phyloP scores from a whole-genome alignment of 2,113 vertebrate genomes.

The Oxyruncus cristatus region DNA sequence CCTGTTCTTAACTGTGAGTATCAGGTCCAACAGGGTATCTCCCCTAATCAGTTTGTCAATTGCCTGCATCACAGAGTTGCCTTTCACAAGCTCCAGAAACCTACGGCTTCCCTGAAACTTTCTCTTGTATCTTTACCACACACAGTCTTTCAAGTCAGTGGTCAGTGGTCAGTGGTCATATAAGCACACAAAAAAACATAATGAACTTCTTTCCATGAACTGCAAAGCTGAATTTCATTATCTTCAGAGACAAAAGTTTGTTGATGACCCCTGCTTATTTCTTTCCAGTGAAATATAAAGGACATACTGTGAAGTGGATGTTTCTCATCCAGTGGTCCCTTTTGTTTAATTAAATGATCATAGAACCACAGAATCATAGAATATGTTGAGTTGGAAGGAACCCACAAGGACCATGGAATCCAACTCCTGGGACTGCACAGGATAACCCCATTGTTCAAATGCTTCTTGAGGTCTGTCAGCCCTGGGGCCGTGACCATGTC shows the following conservation, averaged over 20 bases:
- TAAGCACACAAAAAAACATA: neutral
- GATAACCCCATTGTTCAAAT: neutral
- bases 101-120: neutral
- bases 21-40: neutral
- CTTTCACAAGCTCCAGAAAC: neutral
- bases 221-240: neutral
- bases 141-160: neutral
- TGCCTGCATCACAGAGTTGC: neutral
- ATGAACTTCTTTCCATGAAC: neutral
- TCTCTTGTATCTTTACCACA: neutral
- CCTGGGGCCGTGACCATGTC: too few species aligned
- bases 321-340: neutral
- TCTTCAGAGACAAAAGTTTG: neutral
- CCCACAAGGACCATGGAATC: neutral
- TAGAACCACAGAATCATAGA: neutral
- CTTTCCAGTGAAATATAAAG: neutral
- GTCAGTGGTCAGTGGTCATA: neutral
- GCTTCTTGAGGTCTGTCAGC: neutral
- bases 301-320: neutral
- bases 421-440: neutral
- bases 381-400: neutral
- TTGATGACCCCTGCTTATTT: neutral
- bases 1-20: neutral
- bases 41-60: neutral
- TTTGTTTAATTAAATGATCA: slow-evolving; percentile 24